Evolutionary conservation across 92 coral and sea anemone genomes (phyloP), one percentile per base, ranked within the genome.

Genomic region (Heteractis magnifica): DNA sequence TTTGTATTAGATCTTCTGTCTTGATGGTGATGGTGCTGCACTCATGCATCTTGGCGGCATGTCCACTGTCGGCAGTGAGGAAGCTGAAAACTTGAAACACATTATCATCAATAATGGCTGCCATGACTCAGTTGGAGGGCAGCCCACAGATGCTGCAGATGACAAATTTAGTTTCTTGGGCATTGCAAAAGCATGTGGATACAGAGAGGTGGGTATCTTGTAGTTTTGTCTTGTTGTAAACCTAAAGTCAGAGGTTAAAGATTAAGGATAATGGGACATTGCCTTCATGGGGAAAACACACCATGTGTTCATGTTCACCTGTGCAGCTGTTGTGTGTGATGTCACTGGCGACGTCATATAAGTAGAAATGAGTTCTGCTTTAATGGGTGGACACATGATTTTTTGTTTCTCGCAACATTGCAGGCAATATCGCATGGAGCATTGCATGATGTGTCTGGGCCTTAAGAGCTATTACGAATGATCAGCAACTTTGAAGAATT

Each of bases 101-200:
- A 81, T 96, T 18, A 79, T 96, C 53, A 90, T 96, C 56, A 96
- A 96, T 86, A 96, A 96, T 77, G 99, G 97, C 16, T 93, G 93
- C 51, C 99, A 96, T 76, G 99, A 96, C 86, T 94, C 98, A 13
- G 99, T 96, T 9, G 99, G 99, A 6, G 99, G 93, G 0, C 99
- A 96, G 51, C 99, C 99, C 18, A 94, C 97, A 4, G 91, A 85
- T 78, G 99, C 92, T 11, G 87, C 84, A 4, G 86, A 80, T 77
- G 92, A 90, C 49, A 85, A 84, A 2, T 94, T 96, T 83, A 90
- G 90, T 82, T 88, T 96, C 78, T 65, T 89, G 41, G 91, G 75
- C 1, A 62, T 96, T 53, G 99, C 98, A 8, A 86, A 86, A 78
- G 92, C 95, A 8, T 88, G 94, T 79, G 99, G 99, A 15, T 96